Evolutionary conservation across 2,888 invertebrate species (phyloP), one percentile per base, ranked within the genome.

Genomic region (Lasioglossum lativentre): DNA sequence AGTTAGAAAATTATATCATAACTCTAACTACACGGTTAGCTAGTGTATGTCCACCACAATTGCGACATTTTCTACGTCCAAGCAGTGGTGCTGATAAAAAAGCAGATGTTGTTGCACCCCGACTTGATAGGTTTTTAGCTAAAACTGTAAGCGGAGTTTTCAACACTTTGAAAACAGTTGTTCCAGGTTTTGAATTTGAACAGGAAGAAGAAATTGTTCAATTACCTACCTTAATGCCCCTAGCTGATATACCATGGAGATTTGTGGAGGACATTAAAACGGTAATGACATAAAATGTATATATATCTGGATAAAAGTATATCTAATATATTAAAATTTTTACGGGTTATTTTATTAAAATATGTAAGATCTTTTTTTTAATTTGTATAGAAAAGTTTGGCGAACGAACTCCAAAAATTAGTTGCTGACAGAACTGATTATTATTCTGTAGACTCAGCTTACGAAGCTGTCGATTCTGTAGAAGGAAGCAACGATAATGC

Each of bases 111-210:
- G 96, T 96, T 95, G 94, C 93, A 95, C 90, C 95, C 95, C 45
- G 96, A 95, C 93, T 96, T 75, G 96, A 96, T 92, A 96, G 97
- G 95, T 95, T 97, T 93, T 96, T 98, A 92, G 97, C 97, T 0
- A 97, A 97, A 93, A 97, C 97, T 0, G 97, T 98, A 88, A 97
- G 97, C 1, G 98, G 97, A 0, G 97, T 98, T 87, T 97, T 98
- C 93, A 97, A 97, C 94, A 97, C 97, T 0, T 96, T 98, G 72
- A 97, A 96, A 94, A 97, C 97, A 38, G 97, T 97, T 10, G 94
- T 97, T 38, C 96, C 96, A 19, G 96, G 96, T 59, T 96, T 96
- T 89, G 95, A 95, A 75, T 92, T 94, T 73, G 95, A 95, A 73
- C 91, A 94, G 79, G 94, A 95, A n/a, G 94, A 94, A 68, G 94